Evolutionary conservation across 2,797 vertebrate genomes (phyloP).

Genomic region (Falco columbarius): DNA sequence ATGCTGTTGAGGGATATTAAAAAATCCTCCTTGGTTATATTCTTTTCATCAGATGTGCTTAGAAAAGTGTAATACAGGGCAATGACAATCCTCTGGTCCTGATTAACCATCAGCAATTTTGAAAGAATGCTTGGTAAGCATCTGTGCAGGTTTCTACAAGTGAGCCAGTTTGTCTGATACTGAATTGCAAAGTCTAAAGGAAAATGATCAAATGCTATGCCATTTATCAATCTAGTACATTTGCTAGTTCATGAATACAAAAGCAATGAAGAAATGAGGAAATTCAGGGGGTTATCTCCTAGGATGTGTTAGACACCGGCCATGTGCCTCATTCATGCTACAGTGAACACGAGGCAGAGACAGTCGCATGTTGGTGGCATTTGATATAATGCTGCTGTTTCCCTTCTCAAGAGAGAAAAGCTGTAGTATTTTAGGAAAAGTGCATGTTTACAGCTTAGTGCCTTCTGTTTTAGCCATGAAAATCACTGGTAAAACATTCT

Average conservation of each 20-base stretch:
- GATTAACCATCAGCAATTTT: neutral
- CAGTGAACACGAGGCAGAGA: neutral
- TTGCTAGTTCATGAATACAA: neutral
- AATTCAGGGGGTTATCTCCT: neutral
- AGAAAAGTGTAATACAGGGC: neutral
- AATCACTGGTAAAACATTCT: neutral
- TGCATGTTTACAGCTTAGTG: neutral
- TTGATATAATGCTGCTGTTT: neutral
- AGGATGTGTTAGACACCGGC: neutral
- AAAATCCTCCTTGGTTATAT: neutral
- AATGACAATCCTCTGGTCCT: neutral
- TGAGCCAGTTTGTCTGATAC: neutral
- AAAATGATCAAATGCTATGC: neutral
- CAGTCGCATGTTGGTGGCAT: neutral
- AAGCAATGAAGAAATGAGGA: neutral
- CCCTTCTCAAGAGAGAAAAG: neutral
- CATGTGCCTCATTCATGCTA: fast-evolving
- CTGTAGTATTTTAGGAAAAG: neutral
- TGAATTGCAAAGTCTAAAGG: neutral
- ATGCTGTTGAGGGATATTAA: neutral
- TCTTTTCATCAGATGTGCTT: neutral
- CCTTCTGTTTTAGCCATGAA: neutral
- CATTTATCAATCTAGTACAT: neutral
- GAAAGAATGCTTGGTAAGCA: neutral
- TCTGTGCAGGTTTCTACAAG: neutral